A percentile compares a stretch with the other conserved stretches of the same genome.
Evolutionary conservation across 2,797 vertebrate genomes (phyloP).

Genomic region (Catharus ustulatus): DNA sequence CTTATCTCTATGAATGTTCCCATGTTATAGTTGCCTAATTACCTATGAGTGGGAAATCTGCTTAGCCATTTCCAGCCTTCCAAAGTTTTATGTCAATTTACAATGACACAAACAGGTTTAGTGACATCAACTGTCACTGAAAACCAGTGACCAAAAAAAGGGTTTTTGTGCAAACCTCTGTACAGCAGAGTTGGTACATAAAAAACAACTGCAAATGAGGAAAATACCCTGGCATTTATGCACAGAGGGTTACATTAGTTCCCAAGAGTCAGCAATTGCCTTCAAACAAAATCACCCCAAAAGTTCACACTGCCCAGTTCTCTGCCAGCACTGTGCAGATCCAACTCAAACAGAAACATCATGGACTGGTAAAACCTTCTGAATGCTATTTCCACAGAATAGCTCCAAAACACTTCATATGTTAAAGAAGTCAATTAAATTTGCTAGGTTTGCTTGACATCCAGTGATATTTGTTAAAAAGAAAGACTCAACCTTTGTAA

Average conservation of each 20-base stretch:
- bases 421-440: conserved; percentile 6
- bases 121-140: not conserved
- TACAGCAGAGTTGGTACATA: not conserved
- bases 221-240: not conserved
- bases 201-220: not conserved
- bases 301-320: not conserved
- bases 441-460: not conserved
- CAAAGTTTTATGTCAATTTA: not conserved
- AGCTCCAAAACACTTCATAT: conserved; percentile 26
- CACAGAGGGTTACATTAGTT: not conserved
- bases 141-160: not conserved
- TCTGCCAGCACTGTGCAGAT: not conserved
- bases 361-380: not conserved
- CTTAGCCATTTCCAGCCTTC: not conserved
- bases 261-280: not conserved
- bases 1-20: not conserved
- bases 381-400: not conserved
- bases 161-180: not conserved
- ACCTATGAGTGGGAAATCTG: not conserved
- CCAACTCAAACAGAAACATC: not conserved
- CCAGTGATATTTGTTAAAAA: not conserved
- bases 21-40: not conserved
- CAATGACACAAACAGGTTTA: not conserved
- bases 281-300: not conserved
- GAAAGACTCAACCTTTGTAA: not conserved